Conservation (phyloP, 2,113 vertebrate genomes). For the Aphelocoma coerulescens region DNA sequence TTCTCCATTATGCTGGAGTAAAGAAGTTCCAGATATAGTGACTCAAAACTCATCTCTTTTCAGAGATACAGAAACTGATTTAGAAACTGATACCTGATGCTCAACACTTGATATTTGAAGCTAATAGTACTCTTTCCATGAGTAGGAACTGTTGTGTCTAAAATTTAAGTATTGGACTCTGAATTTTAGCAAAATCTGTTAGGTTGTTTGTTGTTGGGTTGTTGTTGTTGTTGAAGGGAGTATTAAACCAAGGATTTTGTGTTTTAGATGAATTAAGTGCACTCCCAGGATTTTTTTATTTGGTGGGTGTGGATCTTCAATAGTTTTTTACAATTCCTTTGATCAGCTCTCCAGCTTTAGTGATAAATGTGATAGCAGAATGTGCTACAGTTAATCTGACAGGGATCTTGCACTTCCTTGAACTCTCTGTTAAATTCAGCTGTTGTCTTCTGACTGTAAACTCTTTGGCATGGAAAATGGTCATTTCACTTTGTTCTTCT, state of each 20-base stretch:
- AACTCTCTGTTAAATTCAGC: neutral
- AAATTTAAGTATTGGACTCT: neutral
- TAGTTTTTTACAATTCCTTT: neutral
- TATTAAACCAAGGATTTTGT: neutral
- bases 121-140: neutral
- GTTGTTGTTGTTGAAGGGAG: neutral
- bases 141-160: neutral
- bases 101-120: neutral
- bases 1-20: neutral
- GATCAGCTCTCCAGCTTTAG: neutral
- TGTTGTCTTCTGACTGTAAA: neutral
- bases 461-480: neutral
- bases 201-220: neutral
- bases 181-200: neutral
- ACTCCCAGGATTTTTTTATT: neutral
- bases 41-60: neutral
- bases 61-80: neutral
- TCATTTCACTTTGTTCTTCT: neutral
- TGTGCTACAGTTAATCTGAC: neutral
- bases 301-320: rapidly evolving
- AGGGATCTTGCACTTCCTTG: neutral
- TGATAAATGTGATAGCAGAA: neutral
- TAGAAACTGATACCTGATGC: neutral
- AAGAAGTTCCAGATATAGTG: neutral
- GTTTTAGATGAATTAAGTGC: neutral